These are phyloP conservation scores for Volucella inflata DNA, from an alignment of 2,888 invertebrate genomes.

Conservation along the genomic window DNA sequence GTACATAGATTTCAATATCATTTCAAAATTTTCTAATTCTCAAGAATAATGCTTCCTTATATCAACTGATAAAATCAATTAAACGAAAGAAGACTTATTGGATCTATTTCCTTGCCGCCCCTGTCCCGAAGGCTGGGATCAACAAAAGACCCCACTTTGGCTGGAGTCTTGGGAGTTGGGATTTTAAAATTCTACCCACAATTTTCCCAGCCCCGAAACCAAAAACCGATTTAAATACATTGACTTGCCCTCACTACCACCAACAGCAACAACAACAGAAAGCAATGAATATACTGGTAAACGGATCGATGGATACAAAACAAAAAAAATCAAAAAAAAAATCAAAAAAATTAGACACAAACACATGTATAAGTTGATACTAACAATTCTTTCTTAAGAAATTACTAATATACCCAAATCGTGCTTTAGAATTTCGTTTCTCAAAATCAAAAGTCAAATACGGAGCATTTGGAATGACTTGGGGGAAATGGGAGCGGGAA, in stretches of 20 bases:
- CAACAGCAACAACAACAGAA: no score
- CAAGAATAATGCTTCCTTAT: conserved; percentile 10
- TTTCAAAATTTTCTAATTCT: conserved; percentile 13
- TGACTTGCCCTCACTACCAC: conserved; percentile 43
- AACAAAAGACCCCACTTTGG: conserved; percentile 3
- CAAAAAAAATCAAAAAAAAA: conserved; percentile 4
- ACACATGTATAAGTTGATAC: conserved; percentile 27
- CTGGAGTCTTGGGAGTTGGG: conserved; percentile 9
- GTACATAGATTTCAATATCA: not conserved
- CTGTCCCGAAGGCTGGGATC: conserved; percentile 1
- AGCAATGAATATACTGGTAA: conserved; percentile 52
- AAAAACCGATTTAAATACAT: conserved; percentile 60
- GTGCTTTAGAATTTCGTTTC: conserved; percentile 66
- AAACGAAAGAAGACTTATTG: conserved; percentile 6
- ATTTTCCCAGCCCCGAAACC: conserved; percentile 18
- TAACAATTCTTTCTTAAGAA: conserved; percentile 66
- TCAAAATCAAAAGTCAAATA: conserved; percentile 52
- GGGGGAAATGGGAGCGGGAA: not conserved
- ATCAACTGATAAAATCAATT: conserved; percentile 38
- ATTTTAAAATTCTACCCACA: conserved; percentile 58
- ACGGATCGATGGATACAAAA: conserved; percentile 44
- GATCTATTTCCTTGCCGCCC: not conserved
- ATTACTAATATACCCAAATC: conserved; percentile 66
- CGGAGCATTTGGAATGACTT: not conserved
- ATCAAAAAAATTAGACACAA: not conserved